phyloP scores from a whole-genome alignment of 2,888 invertebrate species.

The Ornithoptera alexandrae region DNA sequence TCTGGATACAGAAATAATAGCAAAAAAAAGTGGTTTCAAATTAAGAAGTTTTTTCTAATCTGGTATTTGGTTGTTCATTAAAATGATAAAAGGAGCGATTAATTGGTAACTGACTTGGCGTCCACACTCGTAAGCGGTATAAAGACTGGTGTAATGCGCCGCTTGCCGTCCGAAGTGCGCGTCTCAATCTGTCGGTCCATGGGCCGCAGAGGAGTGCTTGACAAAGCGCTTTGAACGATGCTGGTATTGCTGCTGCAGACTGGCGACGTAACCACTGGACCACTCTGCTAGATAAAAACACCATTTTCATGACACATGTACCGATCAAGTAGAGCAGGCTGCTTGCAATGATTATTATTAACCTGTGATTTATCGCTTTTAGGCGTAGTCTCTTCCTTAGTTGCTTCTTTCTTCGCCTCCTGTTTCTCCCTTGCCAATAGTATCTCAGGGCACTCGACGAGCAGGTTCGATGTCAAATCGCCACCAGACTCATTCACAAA shows the following conservation, averaged over 20 bases:
- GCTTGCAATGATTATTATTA: conserved; percentile 2
- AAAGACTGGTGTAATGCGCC: conserved; percentile 97
- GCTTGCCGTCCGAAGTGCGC: conserved; percentile 94
- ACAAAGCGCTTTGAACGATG: conserved; percentile 32
- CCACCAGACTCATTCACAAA: conserved; percentile 60
- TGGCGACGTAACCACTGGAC: conserved; percentile 40
- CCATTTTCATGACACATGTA: too few species aligned
- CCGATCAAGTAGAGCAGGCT: too few species aligned
- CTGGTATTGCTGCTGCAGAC: conserved; percentile 29
- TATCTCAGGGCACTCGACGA: conserved; percentile 79
- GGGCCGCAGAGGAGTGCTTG: conserved; percentile 79
- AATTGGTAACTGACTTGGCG: conserved; percentile 68
- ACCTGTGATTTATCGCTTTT: conserved; percentile 63
- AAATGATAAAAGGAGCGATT: too few species aligned
- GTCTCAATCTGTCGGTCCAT: conserved; percentile 96
- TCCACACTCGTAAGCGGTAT: conserved; percentile 86
- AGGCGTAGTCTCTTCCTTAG: conserved; percentile 58
- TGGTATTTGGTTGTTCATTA: too few species aligned
- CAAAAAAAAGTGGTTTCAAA: too few species aligned
- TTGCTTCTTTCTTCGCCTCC: conserved; percentile 58
- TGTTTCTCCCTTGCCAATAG: conserved; percentile 80
- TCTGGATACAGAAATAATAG: too few species aligned
- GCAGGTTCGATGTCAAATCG: conserved; percentile 62
- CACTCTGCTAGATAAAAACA: conserved; percentile 13
- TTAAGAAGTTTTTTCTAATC: too few species aligned